These are phyloP conservation scores for Macropus fuliginosus DNA, from an alignment of 2,797 vertebrate genomes.

Conservation along the genomic window DNA sequence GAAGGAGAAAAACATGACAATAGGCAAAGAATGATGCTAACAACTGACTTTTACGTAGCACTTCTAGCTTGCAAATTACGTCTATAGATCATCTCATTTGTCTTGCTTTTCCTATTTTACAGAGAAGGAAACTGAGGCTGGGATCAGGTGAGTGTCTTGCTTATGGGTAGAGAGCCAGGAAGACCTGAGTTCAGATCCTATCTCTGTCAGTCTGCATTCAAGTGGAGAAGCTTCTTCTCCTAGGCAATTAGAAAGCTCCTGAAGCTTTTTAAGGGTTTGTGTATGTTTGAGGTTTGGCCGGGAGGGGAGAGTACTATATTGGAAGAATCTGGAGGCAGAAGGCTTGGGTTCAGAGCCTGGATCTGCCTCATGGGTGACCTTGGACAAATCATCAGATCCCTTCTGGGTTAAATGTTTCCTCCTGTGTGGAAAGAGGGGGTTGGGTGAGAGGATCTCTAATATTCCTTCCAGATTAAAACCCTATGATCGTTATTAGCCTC, in stretches of 20 bases:
- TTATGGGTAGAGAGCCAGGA: background rate
- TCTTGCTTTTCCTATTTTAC: background rate
- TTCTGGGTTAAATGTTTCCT: background rate
- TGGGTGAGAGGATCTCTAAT: background rate
- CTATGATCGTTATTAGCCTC: background rate
- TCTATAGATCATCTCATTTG: background rate
- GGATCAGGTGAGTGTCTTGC: background rate
- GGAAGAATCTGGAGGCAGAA: rapidly evolving
- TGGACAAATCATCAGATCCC: background rate
- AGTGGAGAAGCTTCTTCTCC: background rate
- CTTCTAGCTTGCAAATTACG: background rate
- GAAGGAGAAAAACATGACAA: background rate
- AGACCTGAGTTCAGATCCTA: background rate
- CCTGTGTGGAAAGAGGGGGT: background rate
- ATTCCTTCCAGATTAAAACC: background rate
- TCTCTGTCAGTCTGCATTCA: background rate
- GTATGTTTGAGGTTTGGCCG: background rate
- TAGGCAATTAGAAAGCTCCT: background rate
- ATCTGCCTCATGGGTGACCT: background rate
- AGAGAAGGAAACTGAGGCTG: background rate
- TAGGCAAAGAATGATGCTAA: background rate
- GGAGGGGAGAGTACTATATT: background rate
- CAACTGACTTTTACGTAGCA: background rate
- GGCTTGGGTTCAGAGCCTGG: background rate
- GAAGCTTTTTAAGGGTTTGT: background rate